Evolutionary conservation across 2,113 vertebrate genomes (phyloP).

Genomic region (Pan troglodytes): DNA sequence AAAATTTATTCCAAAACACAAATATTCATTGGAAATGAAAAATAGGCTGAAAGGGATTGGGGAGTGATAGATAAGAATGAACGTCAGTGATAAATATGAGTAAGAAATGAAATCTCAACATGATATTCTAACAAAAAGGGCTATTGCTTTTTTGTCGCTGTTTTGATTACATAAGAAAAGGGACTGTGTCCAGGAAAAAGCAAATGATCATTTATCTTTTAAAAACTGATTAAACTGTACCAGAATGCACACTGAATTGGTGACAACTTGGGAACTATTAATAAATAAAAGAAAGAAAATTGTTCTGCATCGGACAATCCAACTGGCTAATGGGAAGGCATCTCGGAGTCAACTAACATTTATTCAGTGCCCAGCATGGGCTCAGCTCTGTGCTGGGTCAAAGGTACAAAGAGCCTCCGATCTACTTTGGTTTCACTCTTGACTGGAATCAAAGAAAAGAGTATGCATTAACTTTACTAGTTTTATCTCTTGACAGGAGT

Average conservation of each 20-base stretch:
- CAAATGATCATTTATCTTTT: slow-evolving; percentile 56
- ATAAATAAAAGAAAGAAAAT: neutral
- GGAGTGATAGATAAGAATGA: slow-evolving; percentile 54
- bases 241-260: neutral
- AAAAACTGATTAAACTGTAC: slow-evolving; percentile 35
- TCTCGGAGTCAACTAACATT: neutral
- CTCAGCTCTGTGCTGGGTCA: neutral
- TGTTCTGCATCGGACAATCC: neutral
- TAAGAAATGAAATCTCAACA: slow-evolving; percentile 46
- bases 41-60: neutral
- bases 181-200: neutral
- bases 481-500: neutral
- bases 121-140: slow-evolving; percentile 13
- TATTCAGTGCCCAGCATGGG: neutral
- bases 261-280: slow-evolving; percentile 28
- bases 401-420: neutral
- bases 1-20: slow-evolving; percentile 64
- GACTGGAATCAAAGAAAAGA: neutral
- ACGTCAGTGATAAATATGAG: slow-evolving; percentile 50
- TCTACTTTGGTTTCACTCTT: slow-evolving; percentile 2
- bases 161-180: slow-evolving; percentile 52
- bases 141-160: neutral
- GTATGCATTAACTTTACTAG: neutral
- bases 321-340: neutral
- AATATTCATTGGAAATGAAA: slow-evolving; percentile 52